Evolutionary conservation across 2,888 invertebrate species (phyloP).

Genomic region (Falcaria lacertinaria): DNA sequence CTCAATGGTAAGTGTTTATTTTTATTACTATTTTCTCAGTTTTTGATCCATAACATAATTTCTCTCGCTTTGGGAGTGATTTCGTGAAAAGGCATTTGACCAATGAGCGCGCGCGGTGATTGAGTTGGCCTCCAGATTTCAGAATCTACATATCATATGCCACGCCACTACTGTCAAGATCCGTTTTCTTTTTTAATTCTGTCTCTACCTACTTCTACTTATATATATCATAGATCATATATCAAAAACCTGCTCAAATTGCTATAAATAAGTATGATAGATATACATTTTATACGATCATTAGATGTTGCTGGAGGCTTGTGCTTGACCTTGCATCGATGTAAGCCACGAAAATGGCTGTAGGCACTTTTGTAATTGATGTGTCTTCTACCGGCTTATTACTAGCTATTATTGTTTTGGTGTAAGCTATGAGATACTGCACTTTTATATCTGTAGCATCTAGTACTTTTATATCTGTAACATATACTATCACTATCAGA

Average conservation of each 20-base stretch:
- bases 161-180: too few relatives aligned
- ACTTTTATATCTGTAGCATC: background rate
- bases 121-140: too few relatives aligned
- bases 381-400: conserved; percentile 20
- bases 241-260: conserved; percentile 39
- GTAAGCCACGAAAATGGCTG: conserved; percentile 35
- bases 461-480: too few relatives aligned
- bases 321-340: conserved; percentile 45
- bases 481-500: too few relatives aligned
- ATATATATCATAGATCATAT: conserved; percentile 10
- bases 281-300: conserved; percentile 54
- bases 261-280: conserved; percentile 50
- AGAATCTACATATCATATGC: too few relatives aligned
- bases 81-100: too few relatives aligned
- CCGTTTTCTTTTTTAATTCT: too few relatives aligned
- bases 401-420: conserved; percentile 6
- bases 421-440: conserved; percentile 8
- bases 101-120: too few relatives aligned
- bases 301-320: conserved; percentile 34
- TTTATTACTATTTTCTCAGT: too few relatives aligned
- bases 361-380: conserved; percentile 39
- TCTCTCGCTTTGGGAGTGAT: too few relatives aligned
- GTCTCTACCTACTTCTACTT: conserved; percentile 5
- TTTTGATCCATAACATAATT: too few relatives aligned
- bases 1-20: too few relatives aligned